Conservation (phyloP, 1,140 invertebrate species). For the Brachionus asplanchnoidis region DNA sequence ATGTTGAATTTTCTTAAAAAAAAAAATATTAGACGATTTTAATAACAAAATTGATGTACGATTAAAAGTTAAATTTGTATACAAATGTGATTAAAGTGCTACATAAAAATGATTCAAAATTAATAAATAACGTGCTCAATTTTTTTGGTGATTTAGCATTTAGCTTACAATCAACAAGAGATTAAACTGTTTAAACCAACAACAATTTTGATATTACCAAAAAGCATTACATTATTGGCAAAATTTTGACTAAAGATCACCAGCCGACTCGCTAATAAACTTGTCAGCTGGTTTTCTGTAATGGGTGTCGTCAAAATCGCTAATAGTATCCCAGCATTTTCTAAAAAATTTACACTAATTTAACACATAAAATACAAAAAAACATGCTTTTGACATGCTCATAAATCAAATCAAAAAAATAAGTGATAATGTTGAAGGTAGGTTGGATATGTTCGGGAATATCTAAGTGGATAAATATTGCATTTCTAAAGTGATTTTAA, state of each 20-base stretch:
- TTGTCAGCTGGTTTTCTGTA: not conserved
- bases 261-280: not conserved
- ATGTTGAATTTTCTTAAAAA: not conserved
- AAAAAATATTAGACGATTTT: not conserved
- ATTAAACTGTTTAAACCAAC: not conserved
- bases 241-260: not conserved
- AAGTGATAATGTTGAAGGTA: not conserved
- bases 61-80: not conserved
- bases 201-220: not conserved
- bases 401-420: not conserved
- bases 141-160: not conserved
- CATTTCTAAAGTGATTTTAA: not conserved
- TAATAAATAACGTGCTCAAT: not conserved
- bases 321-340: not conserved
- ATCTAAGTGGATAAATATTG: not conserved
- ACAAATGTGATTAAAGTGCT: not conserved
- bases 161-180: not conserved
- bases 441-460: not conserved
- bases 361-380: not conserved
- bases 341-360: slow-evolving; percentile 3
- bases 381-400: not conserved
- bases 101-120: not conserved
- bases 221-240: not conserved
- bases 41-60: not conserved
- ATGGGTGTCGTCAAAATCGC: not conserved